A percentile compares a stretch with the other conserved stretches of the same genome.
Conservation (phyloP, 2,797 vertebrate species). For the Benthosema pterotum region DNA sequence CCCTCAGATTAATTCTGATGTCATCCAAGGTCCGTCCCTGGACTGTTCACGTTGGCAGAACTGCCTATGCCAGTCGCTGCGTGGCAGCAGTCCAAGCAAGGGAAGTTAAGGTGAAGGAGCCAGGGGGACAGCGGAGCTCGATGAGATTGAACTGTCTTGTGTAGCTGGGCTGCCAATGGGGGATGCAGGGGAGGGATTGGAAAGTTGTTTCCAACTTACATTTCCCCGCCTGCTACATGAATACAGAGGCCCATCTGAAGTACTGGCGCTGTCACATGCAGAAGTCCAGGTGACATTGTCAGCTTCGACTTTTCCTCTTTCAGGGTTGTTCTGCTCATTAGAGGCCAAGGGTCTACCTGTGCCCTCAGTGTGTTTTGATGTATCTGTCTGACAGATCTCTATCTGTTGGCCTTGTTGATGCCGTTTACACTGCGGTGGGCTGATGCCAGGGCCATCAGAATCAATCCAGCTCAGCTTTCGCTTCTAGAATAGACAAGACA, state of each 20-base stretch:
- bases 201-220: constrained; percentile 20
- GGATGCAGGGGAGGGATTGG: constrained; percentile 32
- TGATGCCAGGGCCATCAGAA: constrained; percentile 29
- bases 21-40: constrained; percentile 44
- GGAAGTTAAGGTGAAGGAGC: constrained; percentile 55
- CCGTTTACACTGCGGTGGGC: constrained; percentile 39
- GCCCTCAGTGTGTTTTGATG: constrained; percentile 26
- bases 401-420: constrained; percentile 32
- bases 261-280: constrained; percentile 3
- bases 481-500: constrained; percentile 62
- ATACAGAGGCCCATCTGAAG: constrained; percentile 50
- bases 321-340: constrained; percentile 20
- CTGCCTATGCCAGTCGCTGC: constrained; percentile 57
- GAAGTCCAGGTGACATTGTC: constrained; percentile 11
- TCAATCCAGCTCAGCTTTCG: constrained; percentile 76
- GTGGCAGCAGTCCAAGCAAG: constrained; percentile 44
- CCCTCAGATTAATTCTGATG: constrained; percentile 51
- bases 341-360: constrained; percentile 31
- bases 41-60: constrained; percentile 40
- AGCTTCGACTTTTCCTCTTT: neutral
- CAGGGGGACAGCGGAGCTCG: constrained; percentile 48
- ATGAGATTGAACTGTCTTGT: constrained; percentile 75
- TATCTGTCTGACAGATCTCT: constrained; percentile 15
- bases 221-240: constrained; percentile 29
- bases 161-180: constrained; percentile 61